A percentile compares a stretch with the other conserved stretches of the same genome.
Conservation (phyloP, 2,113 vertebrate species). For the Synodontis membranacea region DNA sequence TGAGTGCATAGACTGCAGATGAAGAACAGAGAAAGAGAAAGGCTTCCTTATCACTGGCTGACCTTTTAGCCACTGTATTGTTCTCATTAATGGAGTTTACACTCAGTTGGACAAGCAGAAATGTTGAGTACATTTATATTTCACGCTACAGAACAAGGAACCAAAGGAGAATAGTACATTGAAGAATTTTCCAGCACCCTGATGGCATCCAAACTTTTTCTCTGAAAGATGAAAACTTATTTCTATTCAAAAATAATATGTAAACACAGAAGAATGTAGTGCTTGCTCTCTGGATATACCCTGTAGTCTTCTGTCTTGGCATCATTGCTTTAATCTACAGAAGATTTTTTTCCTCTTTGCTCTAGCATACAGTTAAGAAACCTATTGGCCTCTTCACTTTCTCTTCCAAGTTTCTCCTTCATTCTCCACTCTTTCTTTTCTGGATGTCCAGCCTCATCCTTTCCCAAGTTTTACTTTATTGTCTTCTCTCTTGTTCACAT, state of each 20-base stretch:
- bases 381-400: background rate
- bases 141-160: slow-evolving; percentile 9
- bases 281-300: background rate
- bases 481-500: background rate
- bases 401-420: slow-evolving; percentile 9
- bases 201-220: background rate
- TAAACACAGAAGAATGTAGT: slow-evolving; percentile 15
- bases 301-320: background rate
- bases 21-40: slow-evolving; percentile 36
- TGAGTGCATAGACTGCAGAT: background rate
- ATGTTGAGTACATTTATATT: slow-evolving; percentile 4
- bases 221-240: slow-evolving; percentile 11
- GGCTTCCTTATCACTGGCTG: slow-evolving; percentile 29
- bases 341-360: slow-evolving; percentile 9
- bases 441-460: background rate
- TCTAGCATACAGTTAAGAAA: background rate
- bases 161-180: slow-evolving; percentile 20
- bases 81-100: slow-evolving; percentile 40
- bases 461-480: background rate
- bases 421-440: background rate
- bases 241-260: slow-evolving; percentile 34
- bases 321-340: slow-evolving; percentile 22
- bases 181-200: background rate
- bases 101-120: slow-evolving; percentile 1
- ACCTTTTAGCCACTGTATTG: slow-evolving; percentile 33